Percentiles rank a stretch among this genome's conserved stretches.
Conservation (phyloP, 2,113 vertebrate genomes). For the Amazona guildingii region DNA sequence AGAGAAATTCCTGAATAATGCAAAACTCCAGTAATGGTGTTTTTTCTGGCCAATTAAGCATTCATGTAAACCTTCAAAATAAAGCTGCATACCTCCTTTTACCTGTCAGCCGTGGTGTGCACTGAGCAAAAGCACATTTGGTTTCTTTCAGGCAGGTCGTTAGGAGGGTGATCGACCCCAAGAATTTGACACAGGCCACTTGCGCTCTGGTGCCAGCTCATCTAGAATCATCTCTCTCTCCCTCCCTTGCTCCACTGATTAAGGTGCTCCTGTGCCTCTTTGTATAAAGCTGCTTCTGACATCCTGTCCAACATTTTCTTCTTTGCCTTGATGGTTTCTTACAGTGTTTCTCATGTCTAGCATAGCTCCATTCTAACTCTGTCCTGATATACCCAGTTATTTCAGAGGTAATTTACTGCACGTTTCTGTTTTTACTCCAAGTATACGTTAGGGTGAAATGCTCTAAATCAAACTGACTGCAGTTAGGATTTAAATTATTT, state of each 20-base stretch:
- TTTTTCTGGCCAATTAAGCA: constrained; percentile 7
- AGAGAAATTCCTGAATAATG: constrained; percentile 62
- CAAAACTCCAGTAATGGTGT: neutral
- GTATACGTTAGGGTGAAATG: neutral
- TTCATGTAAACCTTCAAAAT: constrained; percentile 51
- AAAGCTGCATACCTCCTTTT: constrained; percentile 3
- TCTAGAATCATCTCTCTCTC: neutral
- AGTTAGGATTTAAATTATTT: constrained; percentile 19
- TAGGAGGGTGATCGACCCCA: constrained; percentile 1
- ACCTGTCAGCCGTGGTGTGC: constrained; percentile 5
- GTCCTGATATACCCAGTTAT: neutral
- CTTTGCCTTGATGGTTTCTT: neutral
- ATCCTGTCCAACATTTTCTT: neutral
- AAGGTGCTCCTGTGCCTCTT: neutral
- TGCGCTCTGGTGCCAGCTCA: neutral
- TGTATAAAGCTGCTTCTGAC: neutral
- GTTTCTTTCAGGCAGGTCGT: neutral
- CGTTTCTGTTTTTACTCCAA: neutral
- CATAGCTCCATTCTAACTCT: neutral
- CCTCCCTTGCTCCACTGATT: neutral
- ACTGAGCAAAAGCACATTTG: constrained; percentile 4
- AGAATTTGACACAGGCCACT: neutral
- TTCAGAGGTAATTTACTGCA: neutral
- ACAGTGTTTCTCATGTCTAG: neutral
- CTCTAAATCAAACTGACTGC: neutral